Conservation (phyloP, 1,140 invertebrate species). For the Chironomus tepperi region DNA sequence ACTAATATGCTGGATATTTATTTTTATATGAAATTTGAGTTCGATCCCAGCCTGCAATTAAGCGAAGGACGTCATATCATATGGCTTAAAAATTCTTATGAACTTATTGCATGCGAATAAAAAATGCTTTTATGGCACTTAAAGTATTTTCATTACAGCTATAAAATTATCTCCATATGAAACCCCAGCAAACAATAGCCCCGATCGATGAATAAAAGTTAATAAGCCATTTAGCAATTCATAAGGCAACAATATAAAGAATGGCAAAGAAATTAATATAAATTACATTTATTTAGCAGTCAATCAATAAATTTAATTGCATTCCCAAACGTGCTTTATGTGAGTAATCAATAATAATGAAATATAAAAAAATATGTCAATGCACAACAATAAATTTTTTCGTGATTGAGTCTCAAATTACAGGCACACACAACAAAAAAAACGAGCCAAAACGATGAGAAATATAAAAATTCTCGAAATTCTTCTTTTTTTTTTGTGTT, state of each 20-base stretch:
- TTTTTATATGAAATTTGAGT: no score
- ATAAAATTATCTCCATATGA: no score
- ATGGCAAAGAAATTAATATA: conserved; percentile 1
- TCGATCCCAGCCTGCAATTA: no score
- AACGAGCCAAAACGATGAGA: no score
- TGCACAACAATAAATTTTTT: background rate
- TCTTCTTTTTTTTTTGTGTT: background rate
- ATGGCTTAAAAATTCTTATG: no score
- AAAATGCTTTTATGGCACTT: no score
- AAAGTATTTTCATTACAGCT: no score
- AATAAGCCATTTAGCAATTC: conserved; percentile 13
- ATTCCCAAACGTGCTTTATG: background rate
- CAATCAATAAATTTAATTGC: conserved; percentile 14
- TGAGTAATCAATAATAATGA: conserved; percentile 14
- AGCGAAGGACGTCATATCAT: no score
- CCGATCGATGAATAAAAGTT: background rate
- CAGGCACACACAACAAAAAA: background rate
- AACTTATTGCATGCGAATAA: no score
- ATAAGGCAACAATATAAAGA: background rate
- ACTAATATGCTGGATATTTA: no score
- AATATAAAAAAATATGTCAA: background rate
- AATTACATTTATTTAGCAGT: conserved; percentile 9
- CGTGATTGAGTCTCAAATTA: background rate
- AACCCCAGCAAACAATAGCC: no score
- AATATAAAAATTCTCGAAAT: background rate